These are phyloP conservation scores for Charanyca ferruginea DNA, from an alignment of 2,888 invertebrate genomes.

Conservation along the genomic window DNA sequence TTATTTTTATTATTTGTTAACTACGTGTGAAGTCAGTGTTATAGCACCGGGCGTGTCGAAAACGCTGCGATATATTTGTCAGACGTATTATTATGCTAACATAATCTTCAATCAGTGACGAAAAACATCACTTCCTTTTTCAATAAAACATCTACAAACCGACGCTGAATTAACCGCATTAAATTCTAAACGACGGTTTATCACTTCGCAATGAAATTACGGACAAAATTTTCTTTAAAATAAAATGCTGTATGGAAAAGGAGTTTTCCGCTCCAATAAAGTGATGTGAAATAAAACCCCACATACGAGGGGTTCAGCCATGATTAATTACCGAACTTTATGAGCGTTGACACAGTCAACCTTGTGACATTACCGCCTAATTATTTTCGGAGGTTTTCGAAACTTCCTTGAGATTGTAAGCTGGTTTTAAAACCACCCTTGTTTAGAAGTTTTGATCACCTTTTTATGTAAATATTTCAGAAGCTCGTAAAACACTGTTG, in stretches of 20 bases:
- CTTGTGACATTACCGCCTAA: constrained; percentile 57
- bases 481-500: constrained; percentile 51
- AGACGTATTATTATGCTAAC: background rate
- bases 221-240: constrained; percentile 20
- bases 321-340: constrained; percentile 74
- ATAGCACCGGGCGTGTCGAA: constrained; percentile 6
- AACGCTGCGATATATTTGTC: constrained; percentile 12
- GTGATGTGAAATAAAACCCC: constrained; percentile 66
- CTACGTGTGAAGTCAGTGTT: constrained; percentile 7
- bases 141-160: constrained; percentile 12
- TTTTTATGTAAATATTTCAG: constrained; percentile 63
- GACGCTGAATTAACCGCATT: constrained; percentile 4
- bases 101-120: constrained; percentile 20
- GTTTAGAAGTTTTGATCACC: constrained; percentile 57
- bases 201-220: constrained; percentile 6
- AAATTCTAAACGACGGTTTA: constrained; percentile 11
- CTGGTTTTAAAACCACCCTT: constrained; percentile 47
- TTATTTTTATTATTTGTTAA: background rate
- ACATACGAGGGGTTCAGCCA: constrained; percentile 47
- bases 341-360: constrained; percentile 63
- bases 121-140: constrained; percentile 36
- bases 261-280: constrained; percentile 67
- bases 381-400: constrained; percentile 62
- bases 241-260: constrained; percentile 37
- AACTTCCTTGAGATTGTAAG: constrained; percentile 62